Evolutionary conservation across 2,797 vertebrate genomes (phyloP).

Genomic region (Chaunax sp.): DNA sequence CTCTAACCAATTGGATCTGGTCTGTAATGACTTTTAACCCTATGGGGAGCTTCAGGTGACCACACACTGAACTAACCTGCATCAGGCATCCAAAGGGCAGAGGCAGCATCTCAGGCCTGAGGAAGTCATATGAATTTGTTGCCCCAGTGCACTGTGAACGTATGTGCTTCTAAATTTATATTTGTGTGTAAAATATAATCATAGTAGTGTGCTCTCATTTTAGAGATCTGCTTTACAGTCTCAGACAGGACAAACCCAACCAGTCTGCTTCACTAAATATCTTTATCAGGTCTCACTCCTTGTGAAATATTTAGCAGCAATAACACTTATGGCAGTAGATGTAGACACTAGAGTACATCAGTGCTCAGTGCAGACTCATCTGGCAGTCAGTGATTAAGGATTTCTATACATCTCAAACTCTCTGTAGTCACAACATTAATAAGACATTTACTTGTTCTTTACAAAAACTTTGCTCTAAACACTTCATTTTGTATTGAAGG

Average conservation of each 20-base stretch:
- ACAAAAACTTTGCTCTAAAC: conserved; percentile 4
- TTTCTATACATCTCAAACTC: neutral
- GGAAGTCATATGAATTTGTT: conserved; percentile 20
- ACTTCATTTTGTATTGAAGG: neutral
- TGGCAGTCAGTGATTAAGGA: neutral
- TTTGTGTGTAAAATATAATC: conserved; percentile 14
- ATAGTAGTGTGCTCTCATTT: conserved; percentile 8
- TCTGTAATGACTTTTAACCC: conserved; percentile 81
- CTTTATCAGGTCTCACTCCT: neutral
- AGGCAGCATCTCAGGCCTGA: conserved; percentile 47
- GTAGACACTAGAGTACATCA: no score
- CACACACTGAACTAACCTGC: conserved; percentile 61
- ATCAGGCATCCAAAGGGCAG: conserved; percentile 45
- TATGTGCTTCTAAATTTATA: conserved; percentile 10
- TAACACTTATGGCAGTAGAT: neutral
- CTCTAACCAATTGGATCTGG: conserved; percentile 83
- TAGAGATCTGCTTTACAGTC: conserved; percentile 27
- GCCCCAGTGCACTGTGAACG: conserved; percentile 6
- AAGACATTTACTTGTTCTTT: neutral
- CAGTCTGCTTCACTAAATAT: no score
- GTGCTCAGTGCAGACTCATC: neutral
- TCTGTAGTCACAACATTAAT: conserved; percentile 7
- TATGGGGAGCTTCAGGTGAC: conserved; percentile 77
- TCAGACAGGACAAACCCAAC: conserved; percentile 18
- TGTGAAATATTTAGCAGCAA: conserved; percentile 10